Conservation (phyloP, 2,797 vertebrate species). For the Potorous gilbertii region DNA sequence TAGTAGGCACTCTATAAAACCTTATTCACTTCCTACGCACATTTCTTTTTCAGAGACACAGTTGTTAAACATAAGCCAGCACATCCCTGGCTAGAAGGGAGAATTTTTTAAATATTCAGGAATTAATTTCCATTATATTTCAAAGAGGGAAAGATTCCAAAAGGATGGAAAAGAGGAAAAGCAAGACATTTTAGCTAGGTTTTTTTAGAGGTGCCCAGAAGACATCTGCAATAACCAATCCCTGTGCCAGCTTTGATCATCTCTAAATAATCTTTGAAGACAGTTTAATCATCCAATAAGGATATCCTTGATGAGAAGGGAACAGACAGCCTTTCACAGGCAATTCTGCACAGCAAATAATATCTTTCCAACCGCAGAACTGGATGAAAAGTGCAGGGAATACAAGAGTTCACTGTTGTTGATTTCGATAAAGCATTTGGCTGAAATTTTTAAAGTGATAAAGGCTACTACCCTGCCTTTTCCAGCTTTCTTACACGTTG, state of each 20-base stretch:
- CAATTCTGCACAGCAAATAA: background rate
- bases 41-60: background rate
- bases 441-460: background rate
- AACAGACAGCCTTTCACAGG: background rate
- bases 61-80: background rate
- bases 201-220: background rate
- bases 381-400: background rate
- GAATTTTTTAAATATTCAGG: background rate
- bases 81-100: background rate
- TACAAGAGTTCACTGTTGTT: background rate
- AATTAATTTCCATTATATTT: background rate
- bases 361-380: background rate
- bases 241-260: background rate
- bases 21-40: background rate
- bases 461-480: background rate
- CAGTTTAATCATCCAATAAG: background rate
- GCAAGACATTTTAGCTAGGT: background rate
- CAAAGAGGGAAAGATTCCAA: background rate
- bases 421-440: background rate
- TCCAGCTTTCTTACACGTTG: background rate
- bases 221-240: background rate
- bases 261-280: background rate
- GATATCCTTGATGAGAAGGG: background rate
- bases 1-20: background rate
- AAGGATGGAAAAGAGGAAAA: background rate